Conservation (phyloP, 2,113 vertebrate genomes). For the Tupaia chinensis region DNA sequence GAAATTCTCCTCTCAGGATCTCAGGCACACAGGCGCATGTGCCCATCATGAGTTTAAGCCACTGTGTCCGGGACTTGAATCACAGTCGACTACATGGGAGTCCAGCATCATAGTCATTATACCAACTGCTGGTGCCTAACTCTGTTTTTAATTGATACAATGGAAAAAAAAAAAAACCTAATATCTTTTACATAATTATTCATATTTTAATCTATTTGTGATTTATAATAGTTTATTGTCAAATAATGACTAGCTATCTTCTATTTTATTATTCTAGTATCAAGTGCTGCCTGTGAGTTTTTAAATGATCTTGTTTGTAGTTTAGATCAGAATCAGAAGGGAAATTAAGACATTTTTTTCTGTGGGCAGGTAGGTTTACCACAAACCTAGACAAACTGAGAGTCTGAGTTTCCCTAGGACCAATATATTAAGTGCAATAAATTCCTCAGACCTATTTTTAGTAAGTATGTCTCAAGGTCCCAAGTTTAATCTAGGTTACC, state of each 20-base stretch:
- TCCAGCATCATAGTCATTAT: too few species aligned
- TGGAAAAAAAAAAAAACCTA: background rate
- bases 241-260: background rate
- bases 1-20: too few species aligned
- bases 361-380: background rate
- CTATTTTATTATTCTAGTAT: background rate
- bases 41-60: too few species aligned
- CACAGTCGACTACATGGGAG: too few species aligned
- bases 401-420: background rate
- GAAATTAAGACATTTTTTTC: background rate
- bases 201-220: constrained; percentile 1
- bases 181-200: background rate
- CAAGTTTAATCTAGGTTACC: constrained; percentile 7
- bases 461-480: background rate
- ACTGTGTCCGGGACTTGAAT: too few species aligned
- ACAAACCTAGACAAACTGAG: background rate
- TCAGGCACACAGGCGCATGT: too few species aligned
- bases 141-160: background rate
- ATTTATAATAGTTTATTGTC: background rate
- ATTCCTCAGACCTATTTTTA: background rate
- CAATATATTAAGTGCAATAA: background rate
- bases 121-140: background rate
- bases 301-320: background rate
- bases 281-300: background rate
- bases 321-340: background rate